Evolutionary conservation across 2,797 vertebrate genomes (phyloP), one percentile per base, ranked within the genome.

Genomic region (Lerista edwardsae): DNA sequence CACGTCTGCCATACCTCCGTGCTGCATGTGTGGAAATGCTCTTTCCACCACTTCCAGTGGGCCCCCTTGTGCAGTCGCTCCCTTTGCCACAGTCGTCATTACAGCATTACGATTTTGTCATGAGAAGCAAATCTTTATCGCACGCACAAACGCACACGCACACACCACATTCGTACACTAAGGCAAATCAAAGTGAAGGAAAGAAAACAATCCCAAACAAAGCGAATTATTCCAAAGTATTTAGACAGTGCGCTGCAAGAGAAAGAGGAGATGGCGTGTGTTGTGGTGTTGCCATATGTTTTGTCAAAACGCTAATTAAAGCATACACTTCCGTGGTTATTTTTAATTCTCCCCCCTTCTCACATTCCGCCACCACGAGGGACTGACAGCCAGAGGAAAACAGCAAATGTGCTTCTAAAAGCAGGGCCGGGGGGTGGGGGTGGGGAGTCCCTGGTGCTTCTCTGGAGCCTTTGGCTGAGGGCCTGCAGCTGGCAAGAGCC

Each of bases 381-480:
- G 61, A 9, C 73, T 83, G 75, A 9, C 36, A 23, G 80, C 78
- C 84, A 69, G 65, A 62, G 8, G 41, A 44, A 71, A 88, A 76
- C 5, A 77, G 27, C 31, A 65, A 62, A 1, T 0, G 1, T 64
- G 77, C 79, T 36, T 31, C 31, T 29, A 34, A 68, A 8, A 34
- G 14, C 41, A 1, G 25, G 9, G 47, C 0, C 2, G 6, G n/a
- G 25, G 69, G 69, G 11, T 29, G 71, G 4, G 44, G 7, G 44
- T 3, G 4, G 47, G 73, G 29, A 0, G 14, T 72, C n/a, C 1
- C 11, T 1, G 0, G 0, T n/a, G 2, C 0, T 0, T 25, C 6
- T 2, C 21, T 61, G 19, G 59, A 8, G 59, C 64, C 4, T 84
- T 85, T 39, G 51, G 3, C 68, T 75, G 29, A 27, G 17, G 34